These are phyloP conservation scores for Sinocyclocheilus anophthalmus DNA, from an alignment of 2,113 vertebrate species.

Conservation along the genomic window DNA sequence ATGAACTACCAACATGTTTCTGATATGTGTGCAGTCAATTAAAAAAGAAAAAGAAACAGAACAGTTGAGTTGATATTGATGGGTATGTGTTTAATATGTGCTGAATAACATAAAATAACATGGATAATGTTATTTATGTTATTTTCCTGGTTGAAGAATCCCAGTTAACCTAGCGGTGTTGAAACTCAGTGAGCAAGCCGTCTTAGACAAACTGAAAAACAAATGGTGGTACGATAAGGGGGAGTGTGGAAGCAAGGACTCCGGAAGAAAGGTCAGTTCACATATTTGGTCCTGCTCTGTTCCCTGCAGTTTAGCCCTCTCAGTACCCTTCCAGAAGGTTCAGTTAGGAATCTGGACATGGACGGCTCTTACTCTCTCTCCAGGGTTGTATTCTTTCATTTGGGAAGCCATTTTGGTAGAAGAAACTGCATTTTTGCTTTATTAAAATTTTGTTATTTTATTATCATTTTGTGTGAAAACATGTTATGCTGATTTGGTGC, in stretches of 20 bases:
- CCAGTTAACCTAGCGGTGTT: constrained; percentile 99
- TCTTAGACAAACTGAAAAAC: constrained; percentile 99
- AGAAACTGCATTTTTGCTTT: constrained; percentile 14
- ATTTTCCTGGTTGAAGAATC: constrained; percentile 98
- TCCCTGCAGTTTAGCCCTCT: constrained; percentile 56
- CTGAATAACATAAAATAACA: constrained; percentile 99
- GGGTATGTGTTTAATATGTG: constrained; percentile 67
- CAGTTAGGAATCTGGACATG: constrained; percentile 7
- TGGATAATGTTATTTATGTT: constrained; percentile 99
- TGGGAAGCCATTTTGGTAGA: background rate
- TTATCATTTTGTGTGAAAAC: background rate
- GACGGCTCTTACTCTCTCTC: constrained; percentile 46
- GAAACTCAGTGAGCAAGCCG: constrained; percentile 99
- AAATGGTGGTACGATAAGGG: constrained; percentile 99
- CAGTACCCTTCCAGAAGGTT: background rate
- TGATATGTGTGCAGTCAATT: constrained; percentile 60
- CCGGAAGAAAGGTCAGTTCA: constrained; percentile 98
- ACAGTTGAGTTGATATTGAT: constrained; percentile 56
- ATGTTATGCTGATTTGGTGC: background rate
- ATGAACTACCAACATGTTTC: constrained; percentile 71
- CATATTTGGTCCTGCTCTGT: constrained; percentile 65
- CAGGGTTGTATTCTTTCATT: constrained; percentile 51
- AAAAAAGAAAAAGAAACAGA: constrained; percentile 7
- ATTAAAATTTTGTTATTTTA: background rate
- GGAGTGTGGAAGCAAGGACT: constrained; percentile 97